A percentile compares a stretch with the other conserved stretches of the same genome.
These are phyloP conservation scores for Rhamnusium bicolor DNA, from an alignment of 2,888 invertebrate species.

Conservation along the genomic window DNA sequence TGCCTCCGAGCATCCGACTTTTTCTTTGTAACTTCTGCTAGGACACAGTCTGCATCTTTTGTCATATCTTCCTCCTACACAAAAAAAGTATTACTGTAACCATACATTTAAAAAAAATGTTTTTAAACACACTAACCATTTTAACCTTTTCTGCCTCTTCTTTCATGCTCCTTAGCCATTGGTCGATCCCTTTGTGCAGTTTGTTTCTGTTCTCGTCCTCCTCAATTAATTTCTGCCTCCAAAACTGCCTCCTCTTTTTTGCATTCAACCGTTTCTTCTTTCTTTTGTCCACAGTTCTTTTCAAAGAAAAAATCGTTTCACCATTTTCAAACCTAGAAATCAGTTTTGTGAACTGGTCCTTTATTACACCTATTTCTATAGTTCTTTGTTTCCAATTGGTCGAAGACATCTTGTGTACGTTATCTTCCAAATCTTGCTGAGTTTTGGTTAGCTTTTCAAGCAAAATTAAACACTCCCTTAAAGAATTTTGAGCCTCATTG, in stretches of 20 bases:
- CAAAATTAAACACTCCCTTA: constrained; percentile 63
- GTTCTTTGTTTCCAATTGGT: constrained; percentile 74
- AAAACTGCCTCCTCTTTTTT: constrained; percentile 72
- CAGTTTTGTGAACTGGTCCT: constrained; percentile 70
- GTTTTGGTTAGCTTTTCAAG: constrained; percentile 67
- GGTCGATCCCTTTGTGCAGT: constrained; percentile 77
- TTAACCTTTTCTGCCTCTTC: constrained; percentile 77
- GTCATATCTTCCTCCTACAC: constrained; percentile 76
- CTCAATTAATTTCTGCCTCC: constrained; percentile 67
- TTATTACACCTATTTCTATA: constrained; percentile 72
- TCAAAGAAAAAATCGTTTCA: constrained; percentile 69
- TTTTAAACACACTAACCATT: constrained; percentile 69
- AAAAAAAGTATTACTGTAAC: neutral
- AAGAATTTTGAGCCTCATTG: constrained; percentile 64
- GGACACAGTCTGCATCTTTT: constrained; percentile 79
- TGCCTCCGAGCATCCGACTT: constrained; percentile 81
- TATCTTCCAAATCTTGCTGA: constrained; percentile 70
- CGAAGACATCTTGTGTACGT: constrained; percentile 71
- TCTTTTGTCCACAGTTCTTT: constrained; percentile 71
- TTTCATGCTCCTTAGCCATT: constrained; percentile 78
- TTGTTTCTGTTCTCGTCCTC: constrained; percentile 67
- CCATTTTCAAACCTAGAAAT: constrained; percentile 69
- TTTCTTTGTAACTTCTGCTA: constrained; percentile 81
- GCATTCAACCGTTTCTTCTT: constrained; percentile 71
- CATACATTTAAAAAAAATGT: neutral